Percentiles rank a stretch among this genome's conserved stretches.
phyloP scores from a whole-genome alignment of 2,113 vertebrate species.

The Callocephalon fimbriatum region DNA sequence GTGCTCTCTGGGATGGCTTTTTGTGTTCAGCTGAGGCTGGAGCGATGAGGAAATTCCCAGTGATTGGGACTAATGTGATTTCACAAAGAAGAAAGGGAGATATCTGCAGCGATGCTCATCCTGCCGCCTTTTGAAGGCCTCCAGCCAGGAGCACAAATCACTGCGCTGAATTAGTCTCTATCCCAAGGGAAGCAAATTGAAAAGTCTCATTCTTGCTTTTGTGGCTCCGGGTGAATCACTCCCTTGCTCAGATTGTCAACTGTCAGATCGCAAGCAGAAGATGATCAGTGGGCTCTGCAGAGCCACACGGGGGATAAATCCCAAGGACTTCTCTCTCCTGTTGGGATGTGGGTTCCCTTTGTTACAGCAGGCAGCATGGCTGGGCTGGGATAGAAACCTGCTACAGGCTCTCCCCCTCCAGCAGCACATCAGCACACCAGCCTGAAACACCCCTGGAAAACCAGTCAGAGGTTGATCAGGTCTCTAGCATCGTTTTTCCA shows the following conservation, averaged over 20 bases:
- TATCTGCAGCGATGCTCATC: not conserved
- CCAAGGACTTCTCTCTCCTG: not conserved
- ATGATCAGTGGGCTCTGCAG: not conserved
- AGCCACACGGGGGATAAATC: not conserved
- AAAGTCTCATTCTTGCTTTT: constrained; percentile 28
- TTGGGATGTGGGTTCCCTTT: accelerated
- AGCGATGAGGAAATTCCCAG: not conserved
- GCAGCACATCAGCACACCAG: accelerated
- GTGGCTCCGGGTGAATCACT: constrained; percentile 11
- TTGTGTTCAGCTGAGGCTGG: not conserved
- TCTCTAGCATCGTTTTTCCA: not conserved
- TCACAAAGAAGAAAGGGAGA: not conserved
- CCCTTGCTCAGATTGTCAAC: not conserved
- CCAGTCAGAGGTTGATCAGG: accelerated
- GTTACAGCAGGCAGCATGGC: accelerated
- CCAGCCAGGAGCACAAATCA: not conserved
- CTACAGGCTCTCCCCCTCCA: accelerated
- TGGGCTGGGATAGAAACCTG: not conserved
- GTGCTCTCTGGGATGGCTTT: not conserved
- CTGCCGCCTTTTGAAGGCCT: not conserved
- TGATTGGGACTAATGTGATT: not conserved
- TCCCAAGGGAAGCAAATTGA: not conserved
- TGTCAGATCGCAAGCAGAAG: not conserved
- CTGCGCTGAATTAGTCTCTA: not conserved
- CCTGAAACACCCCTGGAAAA: accelerated